phyloP scores from a whole-genome alignment of 2,888 invertebrate species.

The Leucophenga maculata region DNA sequence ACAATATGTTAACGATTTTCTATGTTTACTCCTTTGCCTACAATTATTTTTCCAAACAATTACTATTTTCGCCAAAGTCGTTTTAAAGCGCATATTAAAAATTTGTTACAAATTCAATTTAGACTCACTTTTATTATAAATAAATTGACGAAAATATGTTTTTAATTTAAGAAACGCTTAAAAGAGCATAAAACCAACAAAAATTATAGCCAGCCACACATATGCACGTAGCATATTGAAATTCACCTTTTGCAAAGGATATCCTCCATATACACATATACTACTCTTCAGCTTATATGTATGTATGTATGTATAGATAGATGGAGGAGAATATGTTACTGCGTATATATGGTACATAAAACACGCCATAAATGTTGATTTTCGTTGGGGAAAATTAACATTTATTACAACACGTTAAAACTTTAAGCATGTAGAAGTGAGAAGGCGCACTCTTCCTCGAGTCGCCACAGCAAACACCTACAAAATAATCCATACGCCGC shows the following conservation, averaged over 20 bases:
- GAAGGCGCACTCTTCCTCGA: too few relatives aligned
- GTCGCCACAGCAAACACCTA: slow-evolving; percentile 6
- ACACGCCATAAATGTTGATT: slow-evolving; percentile 68
- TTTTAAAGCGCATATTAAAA: too few relatives aligned
- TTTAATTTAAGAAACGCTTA: too few relatives aligned
- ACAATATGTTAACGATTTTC: too few relatives aligned
- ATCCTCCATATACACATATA: slow-evolving; percentile 23
- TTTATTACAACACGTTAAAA: slow-evolving; percentile 66
- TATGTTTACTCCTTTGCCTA: too few relatives aligned
- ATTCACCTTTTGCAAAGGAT: slow-evolving; percentile 16
- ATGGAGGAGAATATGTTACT: slow-evolving; percentile 62
- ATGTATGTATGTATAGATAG: slow-evolving; percentile 51
- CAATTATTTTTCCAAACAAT: too few relatives aligned
- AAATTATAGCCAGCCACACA: background rate
- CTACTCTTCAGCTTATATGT: background rate
- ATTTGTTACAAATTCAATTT: too few relatives aligned
- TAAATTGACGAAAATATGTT: too few relatives aligned
- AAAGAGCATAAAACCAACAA: too few relatives aligned
- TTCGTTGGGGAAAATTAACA: slow-evolving; percentile 66
- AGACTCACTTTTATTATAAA: too few relatives aligned
- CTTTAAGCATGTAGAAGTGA: slow-evolving; percentile 53
- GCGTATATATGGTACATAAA: slow-evolving; percentile 52
- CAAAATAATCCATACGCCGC: slow-evolving; percentile 19
- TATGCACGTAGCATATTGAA: slow-evolving; percentile 2
- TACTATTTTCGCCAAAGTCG: too few relatives aligned